A percentile compares a stretch with the other conserved stretches of the same genome.
phyloP scores from a whole-genome alignment of 2,113 vertebrate species.

The Malurus alboscapulatus region DNA sequence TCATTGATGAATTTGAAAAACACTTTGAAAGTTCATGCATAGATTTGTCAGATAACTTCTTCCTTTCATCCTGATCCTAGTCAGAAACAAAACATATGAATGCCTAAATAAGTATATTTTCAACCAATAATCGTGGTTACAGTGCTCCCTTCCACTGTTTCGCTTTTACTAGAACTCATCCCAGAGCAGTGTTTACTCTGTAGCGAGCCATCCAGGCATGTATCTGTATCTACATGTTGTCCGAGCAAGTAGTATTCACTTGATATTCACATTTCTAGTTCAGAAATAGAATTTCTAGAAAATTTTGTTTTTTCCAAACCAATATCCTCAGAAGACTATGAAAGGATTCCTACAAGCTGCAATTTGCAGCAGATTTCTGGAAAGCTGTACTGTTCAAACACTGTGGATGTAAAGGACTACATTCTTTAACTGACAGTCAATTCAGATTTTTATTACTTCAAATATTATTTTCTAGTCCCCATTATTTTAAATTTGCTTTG shows the following conservation, averaged over 20 bases:
- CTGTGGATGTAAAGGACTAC: background rate
- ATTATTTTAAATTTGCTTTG: constrained; percentile 1
- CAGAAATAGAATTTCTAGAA: background rate
- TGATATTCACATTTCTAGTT: background rate
- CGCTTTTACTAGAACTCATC: background rate
- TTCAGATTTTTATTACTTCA: background rate
- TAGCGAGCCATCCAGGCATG: background rate
- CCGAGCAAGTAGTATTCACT: background rate
- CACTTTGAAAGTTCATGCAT: background rate
- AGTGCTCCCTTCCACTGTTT: background rate
- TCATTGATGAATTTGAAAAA: background rate
- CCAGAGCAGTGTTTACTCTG: background rate
- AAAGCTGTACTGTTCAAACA: background rate
- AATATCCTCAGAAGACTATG: background rate
- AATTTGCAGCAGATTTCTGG: background rate
- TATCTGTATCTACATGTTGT: background rate
- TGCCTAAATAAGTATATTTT: background rate
- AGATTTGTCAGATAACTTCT: background rate
- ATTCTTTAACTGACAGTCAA: background rate
- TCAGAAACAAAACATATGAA: background rate
- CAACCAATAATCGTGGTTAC: background rate
- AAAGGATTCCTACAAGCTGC: background rate
- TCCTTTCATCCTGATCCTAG: background rate
- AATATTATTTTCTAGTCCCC: background rate
- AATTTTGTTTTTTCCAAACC: background rate